These are phyloP conservation scores for Hippocampus zosterae DNA, from an alignment of 2,113 vertebrate species.

Conservation along the genomic window DNA sequence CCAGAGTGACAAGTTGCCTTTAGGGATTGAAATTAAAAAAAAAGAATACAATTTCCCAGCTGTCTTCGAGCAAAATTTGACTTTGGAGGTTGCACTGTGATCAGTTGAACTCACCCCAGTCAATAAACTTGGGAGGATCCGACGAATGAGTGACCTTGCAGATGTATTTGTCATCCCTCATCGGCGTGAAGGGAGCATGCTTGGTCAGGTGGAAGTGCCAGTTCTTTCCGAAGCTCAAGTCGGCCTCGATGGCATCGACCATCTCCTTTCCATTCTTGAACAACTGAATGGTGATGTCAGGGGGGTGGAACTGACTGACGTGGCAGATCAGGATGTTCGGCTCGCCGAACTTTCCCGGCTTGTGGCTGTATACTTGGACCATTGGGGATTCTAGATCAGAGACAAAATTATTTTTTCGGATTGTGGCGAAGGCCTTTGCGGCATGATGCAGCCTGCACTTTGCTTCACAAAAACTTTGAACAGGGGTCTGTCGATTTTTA, in stretches of 20 bases:
- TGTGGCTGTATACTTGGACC: slow-evolving; percentile 74
- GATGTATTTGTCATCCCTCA: accelerated
- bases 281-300: slow-evolving; percentile 69
- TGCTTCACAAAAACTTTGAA: too few relatives aligned
- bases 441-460: too few relatives aligned
- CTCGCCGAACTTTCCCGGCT: slow-evolving; percentile 3
- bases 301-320: slow-evolving; percentile 76
- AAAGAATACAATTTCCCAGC: too few relatives aligned
- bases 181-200: slow-evolving; percentile 26
- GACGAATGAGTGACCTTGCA: slow-evolving; percentile 67
- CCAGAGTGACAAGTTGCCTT: background rate
- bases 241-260: accelerated
- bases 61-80: too few relatives aligned
- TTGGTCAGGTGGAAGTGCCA: slow-evolving; percentile 82
- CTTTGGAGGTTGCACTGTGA: background rate
- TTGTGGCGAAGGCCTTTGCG: too few relatives aligned
- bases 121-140: accelerated
- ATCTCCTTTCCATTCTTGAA: slow-evolving; percentile 46
- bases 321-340: slow-evolving; percentile 77
- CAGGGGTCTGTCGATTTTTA: too few relatives aligned
- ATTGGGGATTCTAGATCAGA: slow-evolving; percentile 48
- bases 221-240: slow-evolving; percentile 77
- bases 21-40: background rate
- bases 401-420: too few relatives aligned
- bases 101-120: slow-evolving; percentile 72